A percentile compares a stretch with the other conserved stretches of the same genome.
Evolutionary conservation across 1,140 invertebrate genomes (phyloP).

Genomic region (Cotesia chilonis): DNA sequence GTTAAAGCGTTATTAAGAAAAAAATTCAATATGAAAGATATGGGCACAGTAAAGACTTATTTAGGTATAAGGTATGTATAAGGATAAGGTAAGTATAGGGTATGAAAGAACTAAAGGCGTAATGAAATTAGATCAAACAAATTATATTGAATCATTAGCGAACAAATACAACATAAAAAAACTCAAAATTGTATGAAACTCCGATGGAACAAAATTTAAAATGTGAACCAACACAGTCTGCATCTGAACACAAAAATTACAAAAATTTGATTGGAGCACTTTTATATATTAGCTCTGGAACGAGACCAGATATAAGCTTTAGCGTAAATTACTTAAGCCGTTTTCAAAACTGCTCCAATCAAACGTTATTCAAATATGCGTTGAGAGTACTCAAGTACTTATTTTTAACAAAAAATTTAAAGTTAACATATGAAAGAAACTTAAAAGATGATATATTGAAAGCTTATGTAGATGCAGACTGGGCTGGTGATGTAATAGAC

Average conservation of each 20-base stretch:
- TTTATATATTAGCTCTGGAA: too few species aligned
- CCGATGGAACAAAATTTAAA: too few species aligned
- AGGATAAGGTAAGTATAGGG: too few species aligned
- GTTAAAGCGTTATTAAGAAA: conserved; percentile 24
- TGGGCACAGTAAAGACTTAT: conserved; percentile 31
- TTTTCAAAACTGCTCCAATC: conserved; percentile 1
- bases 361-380: conserved; percentile 32
- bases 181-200: too few species aligned
- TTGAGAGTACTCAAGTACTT: conserved; percentile 34
- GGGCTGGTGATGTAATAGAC: conserved; percentile 39
- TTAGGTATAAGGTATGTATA: too few species aligned
- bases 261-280: too few species aligned
- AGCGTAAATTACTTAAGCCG: too few species aligned
- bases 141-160: background rate
- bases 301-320: too few species aligned
- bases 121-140: conserved; percentile 21
- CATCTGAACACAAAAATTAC: too few species aligned
- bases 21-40: conserved; percentile 35
- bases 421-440: conserved; percentile 32
- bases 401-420: conserved; percentile 29
- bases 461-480: conserved; percentile 44
- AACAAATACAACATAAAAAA: too few species aligned
- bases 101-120: conserved; percentile 15
- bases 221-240: too few species aligned
- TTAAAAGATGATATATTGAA: conserved; percentile 30